Conservation (phyloP, 2,888 invertebrate species). For the Archips xylosteana region DNA sequence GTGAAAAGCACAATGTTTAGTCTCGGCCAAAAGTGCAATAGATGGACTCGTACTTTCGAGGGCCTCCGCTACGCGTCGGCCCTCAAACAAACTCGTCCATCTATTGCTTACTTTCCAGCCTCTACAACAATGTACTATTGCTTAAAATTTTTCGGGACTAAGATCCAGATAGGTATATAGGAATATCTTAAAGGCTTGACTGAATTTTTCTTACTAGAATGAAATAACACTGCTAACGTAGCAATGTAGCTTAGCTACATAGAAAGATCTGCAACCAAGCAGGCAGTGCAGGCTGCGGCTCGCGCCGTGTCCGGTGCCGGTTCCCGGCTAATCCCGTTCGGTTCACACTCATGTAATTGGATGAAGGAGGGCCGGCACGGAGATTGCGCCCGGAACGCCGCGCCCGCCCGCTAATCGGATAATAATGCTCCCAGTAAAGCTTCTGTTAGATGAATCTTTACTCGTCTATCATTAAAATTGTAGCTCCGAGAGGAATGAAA, state of each 20-base stretch:
- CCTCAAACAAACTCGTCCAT: no score
- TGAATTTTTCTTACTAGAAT: background rate
- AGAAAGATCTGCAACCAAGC: slow-evolving; percentile 4
- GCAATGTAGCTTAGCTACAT: slow-evolving; percentile 29
- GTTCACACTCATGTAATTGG: slow-evolving; percentile 82
- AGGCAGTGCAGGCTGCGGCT: slow-evolving; percentile 50
- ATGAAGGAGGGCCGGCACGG: slow-evolving; percentile 74
- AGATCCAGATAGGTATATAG: no score
- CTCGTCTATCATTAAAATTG: slow-evolving; percentile 20
- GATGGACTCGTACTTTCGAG: no score
- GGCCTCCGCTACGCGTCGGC: no score
- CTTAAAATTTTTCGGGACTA: no score
- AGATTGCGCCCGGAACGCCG: slow-evolving; percentile 71
- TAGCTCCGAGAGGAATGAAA: slow-evolving; percentile 3
- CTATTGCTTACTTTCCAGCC: no score
- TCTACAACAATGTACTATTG: no score
- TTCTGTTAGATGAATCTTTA: slow-evolving; percentile 36
- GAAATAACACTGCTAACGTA: slow-evolving; percentile 18
- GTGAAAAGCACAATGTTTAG: no score
- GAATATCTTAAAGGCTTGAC: background rate
- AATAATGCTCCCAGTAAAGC: slow-evolving; percentile 69
- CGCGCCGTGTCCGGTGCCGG: slow-evolving; percentile 53
- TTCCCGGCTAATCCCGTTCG: slow-evolving; percentile 72
- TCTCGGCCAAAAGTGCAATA: no score
- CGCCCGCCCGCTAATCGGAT: slow-evolving; percentile 75